A percentile compares a stretch with the other conserved stretches of the same genome.
Evolutionary conservation across 2,888 invertebrate genomes (phyloP).

Genomic region (Dynastes tityus): DNA sequence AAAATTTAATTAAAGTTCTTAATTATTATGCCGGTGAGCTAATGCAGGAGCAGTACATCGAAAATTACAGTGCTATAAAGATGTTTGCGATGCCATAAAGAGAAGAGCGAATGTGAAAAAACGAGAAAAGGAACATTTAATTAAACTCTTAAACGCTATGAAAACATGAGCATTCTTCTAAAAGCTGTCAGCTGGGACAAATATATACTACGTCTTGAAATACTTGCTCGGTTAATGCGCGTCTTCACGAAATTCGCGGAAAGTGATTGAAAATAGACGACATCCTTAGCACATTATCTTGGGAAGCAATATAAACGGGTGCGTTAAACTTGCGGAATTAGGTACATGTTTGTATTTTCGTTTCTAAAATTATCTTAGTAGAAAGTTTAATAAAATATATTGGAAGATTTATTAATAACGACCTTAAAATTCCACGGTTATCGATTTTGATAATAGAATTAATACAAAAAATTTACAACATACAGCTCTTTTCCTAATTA

Average conservation of each 20-base stretch:
- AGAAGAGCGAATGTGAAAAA: slow-evolving; percentile 16
- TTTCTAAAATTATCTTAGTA: too few species aligned
- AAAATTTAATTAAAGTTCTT: slow-evolving; percentile 42
- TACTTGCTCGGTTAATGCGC: background rate
- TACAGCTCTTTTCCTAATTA: background rate
- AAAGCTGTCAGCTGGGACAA: slow-evolving; percentile 26
- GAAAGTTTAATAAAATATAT: too few species aligned
- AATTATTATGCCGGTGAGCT: slow-evolving; percentile 30
- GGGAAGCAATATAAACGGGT: background rate
- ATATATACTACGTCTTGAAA: slow-evolving; percentile 15
- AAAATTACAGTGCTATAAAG: slow-evolving; percentile 42
- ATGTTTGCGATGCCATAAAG: slow-evolving; percentile 39
- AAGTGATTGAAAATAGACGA: slow-evolving; percentile 28
- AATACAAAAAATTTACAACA: too few species aligned
- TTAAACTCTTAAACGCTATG: slow-evolving; percentile 36
- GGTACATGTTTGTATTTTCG: too few species aligned
- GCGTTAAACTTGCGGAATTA: too few species aligned
- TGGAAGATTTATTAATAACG: background rate
- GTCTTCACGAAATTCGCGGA: slow-evolving; percentile 11
- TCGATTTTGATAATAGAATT: too few species aligned
- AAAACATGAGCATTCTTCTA: slow-evolving; percentile 36
- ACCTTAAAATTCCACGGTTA: background rate
- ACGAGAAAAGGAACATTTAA: slow-evolving; percentile 34
- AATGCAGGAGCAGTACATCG: slow-evolving; percentile 37
- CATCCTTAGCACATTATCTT: background rate